These are phyloP conservation scores for Anhinga rufa DNA, from an alignment of 2,113 vertebrate species.

Conservation along the genomic window DNA sequence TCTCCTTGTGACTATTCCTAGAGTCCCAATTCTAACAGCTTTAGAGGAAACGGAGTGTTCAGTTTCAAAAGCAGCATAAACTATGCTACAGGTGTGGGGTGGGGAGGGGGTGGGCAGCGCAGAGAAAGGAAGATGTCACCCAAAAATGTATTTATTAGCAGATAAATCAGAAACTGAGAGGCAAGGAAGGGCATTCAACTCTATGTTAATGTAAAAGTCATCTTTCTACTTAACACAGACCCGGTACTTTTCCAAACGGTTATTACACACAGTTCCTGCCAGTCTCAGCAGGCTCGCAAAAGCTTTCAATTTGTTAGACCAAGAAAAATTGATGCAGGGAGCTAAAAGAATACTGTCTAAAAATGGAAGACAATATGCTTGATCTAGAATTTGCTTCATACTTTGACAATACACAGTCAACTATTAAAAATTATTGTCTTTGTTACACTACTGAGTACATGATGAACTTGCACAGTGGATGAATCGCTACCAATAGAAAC, in stretches of 20 bases:
- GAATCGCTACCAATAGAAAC: background rate
- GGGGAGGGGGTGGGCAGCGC: rapidly evolving
- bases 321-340: background rate
- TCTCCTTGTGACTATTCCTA: background rate
- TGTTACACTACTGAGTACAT: background rate
- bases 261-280: background rate
- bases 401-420: background rate
- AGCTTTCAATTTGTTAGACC: background rate
- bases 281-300: background rate
- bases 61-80: background rate
- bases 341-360: background rate
- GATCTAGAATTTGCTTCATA: background rate
- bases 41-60: background rate
- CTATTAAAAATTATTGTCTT: background rate
- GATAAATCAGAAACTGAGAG: background rate
- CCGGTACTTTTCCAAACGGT: background rate
- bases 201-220: background rate
- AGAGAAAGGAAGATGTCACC: background rate
- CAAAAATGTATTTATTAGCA: background rate
- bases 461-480: background rate
- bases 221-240: background rate
- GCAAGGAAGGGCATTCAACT: background rate
- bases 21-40: background rate
- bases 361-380: background rate
- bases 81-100: background rate